Evolutionary conservation across 2,113 vertebrate species (phyloP).

Genomic region (Paralichthys olivaceus): DNA sequence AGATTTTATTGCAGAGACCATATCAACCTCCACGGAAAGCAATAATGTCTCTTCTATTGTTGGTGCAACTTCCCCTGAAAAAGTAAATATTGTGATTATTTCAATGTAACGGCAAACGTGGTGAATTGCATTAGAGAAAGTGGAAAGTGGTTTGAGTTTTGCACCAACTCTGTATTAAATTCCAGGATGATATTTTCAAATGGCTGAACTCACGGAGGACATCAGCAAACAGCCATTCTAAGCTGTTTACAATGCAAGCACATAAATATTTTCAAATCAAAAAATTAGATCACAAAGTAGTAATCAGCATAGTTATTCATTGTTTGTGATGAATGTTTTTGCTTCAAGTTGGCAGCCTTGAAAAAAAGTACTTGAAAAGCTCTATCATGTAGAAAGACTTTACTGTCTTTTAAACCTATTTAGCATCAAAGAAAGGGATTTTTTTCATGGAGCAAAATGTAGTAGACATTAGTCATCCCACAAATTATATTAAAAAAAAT

Average conservation of each 20-base stretch:
- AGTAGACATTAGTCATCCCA: conserved; percentile 11
- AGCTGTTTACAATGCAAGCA: not conserved
- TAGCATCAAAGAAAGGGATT: conserved; percentile 24
- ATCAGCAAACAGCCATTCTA: not conserved
- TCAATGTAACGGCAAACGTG: conserved; percentile 6
- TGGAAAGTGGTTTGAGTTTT: conserved; percentile 3
- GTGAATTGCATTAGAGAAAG: not conserved
- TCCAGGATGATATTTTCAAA: not conserved
- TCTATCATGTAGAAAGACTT: conserved; percentile 26
- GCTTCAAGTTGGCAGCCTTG: conserved; percentile 10
- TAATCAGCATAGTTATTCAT: conserved; percentile 16
- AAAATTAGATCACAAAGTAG: not conserved
- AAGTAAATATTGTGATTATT: conserved; percentile 16
- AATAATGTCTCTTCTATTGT: conserved; percentile 55
- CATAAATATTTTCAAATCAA: not conserved
- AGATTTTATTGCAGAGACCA: conserved; percentile 46
- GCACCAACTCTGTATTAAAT: not conserved
- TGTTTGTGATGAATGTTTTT: conserved; percentile 14
- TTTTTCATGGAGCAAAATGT: conserved; percentile 1
- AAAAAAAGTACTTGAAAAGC: conserved; percentile 40
- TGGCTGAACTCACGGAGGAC: not conserved
- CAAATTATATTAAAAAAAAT: conserved; percentile 21
- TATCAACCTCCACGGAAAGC: conserved; percentile 34
- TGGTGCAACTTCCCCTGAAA: conserved; percentile 3
- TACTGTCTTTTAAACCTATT: conserved; percentile 25